Conservation (phyloP, 92 coral and sea anemone species). For the Parazoanthus atlanticus region DNA sequence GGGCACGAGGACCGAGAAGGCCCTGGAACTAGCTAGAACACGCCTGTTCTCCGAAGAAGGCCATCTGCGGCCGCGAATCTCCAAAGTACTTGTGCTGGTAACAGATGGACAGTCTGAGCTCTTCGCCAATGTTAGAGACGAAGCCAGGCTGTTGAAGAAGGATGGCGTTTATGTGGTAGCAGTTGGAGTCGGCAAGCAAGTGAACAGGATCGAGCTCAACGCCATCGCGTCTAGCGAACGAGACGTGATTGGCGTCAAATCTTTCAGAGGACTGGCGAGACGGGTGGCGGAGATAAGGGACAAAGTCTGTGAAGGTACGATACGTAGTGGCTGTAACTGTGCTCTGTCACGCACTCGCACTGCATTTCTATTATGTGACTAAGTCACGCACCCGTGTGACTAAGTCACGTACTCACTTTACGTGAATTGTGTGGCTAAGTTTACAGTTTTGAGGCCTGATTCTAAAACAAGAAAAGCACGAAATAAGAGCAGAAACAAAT, state of each 20-base stretch:
- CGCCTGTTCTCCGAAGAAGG: constrained; percentile 10
- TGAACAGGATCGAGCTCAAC: constrained; percentile 50
- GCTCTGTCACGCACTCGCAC: background rate
- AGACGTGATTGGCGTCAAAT: constrained; percentile 65
- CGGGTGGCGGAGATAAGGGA: constrained; percentile 58
- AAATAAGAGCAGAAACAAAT: too few relatives aligned
- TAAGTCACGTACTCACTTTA: background rate
- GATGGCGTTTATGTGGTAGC: constrained; percentile 61
- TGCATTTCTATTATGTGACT: background rate
- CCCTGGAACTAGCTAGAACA: constrained; percentile 36
- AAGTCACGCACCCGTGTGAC: background rate
- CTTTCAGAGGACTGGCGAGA: constrained; percentile 60
- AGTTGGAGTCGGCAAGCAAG: constrained; percentile 57
- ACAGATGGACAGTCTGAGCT: constrained; percentile 41
- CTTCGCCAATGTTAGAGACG: background rate
- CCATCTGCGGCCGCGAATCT: constrained; percentile 14
- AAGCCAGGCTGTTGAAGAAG: constrained; percentile 20
- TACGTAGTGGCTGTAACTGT: background rate
- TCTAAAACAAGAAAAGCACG: too few relatives aligned
- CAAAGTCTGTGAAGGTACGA: constrained; percentile 60
- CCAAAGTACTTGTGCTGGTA: constrained; percentile 30
- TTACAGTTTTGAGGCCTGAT: too few relatives aligned
- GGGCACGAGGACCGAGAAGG: constrained; percentile 30
- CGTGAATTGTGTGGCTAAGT: background rate
- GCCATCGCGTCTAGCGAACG: constrained; percentile 57